Conservation (phyloP, 2,888 invertebrate species). For the Leptopilina syphax region DNA sequence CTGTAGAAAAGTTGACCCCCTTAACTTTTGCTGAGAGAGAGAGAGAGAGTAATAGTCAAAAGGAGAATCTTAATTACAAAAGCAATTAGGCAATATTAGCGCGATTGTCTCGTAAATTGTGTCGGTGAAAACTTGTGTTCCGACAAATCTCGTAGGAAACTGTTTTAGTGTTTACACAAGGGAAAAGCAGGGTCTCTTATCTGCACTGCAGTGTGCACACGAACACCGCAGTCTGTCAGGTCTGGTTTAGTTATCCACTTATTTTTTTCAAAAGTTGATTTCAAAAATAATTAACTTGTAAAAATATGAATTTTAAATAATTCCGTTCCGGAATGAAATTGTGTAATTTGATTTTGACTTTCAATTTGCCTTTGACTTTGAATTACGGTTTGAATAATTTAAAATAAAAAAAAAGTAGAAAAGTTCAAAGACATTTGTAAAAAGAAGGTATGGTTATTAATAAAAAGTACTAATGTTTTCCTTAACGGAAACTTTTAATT, state of each 20-base stretch:
- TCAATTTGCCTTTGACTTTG: no score
- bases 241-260: constrained; percentile 25
- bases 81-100: constrained; percentile 18
- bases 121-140: constrained; percentile 12
- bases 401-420: no score
- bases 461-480: no score
- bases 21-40: neutral
- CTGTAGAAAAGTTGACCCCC: neutral
- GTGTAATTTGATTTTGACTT: no score
- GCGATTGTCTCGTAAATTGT: constrained; percentile 30
- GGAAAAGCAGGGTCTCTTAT: constrained; percentile 55
- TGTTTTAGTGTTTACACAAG: constrained; percentile 43
- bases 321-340: no score
- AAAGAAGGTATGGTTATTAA: no score
- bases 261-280: constrained; percentile 28
- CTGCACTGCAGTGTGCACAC: constrained; percentile 61
- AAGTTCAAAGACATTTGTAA: no score
- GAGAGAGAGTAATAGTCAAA: neutral
- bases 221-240: constrained; percentile 49
- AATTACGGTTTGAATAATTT: no score
- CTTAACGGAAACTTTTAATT: no score
- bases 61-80: constrained; percentile 19
- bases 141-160: constrained; percentile 12
- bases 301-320: neutral
- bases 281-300: constrained; percentile 6